Percentiles rank a stretch among this genome's conserved stretches.
Evolutionary conservation across 2,888 invertebrate genomes (phyloP).

Genomic region (Philereme transversata): DNA sequence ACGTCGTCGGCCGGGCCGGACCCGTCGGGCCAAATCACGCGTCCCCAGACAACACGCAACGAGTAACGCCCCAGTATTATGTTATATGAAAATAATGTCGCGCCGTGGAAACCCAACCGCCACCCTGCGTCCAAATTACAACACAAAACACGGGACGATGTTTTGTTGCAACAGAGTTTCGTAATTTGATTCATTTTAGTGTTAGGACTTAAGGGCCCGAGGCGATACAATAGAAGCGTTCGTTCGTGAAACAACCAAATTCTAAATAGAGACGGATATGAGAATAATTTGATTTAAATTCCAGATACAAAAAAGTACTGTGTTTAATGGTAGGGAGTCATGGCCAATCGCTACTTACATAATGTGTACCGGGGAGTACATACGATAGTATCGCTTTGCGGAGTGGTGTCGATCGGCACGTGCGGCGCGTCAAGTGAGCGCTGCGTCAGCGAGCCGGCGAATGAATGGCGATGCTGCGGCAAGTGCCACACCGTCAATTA

Average conservation of each 20-base stretch:
- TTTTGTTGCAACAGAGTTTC: slow-evolving; percentile 63
- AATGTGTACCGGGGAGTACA: slow-evolving; percentile 28
- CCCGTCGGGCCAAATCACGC: slow-evolving; percentile 62
- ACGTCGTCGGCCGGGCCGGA: slow-evolving; percentile 32
- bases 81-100: slow-evolving; percentile 79
- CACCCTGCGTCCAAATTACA: slow-evolving; percentile 59
- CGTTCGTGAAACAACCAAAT: slow-evolving; percentile 14
- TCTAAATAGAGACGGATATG: slow-evolving; percentile 9
- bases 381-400: slow-evolving; percentile 64
- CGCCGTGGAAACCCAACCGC: slow-evolving; percentile 61
- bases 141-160: slow-evolving; percentile 64
- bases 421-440: slow-evolving; percentile 67
- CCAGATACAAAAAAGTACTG: neutral
- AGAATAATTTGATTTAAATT: neutral
- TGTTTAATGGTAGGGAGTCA: neutral
- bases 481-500: slow-evolving; percentile 69
- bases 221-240: slow-evolving; percentile 16
- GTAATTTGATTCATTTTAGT: slow-evolving; percentile 71
- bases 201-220: slow-evolving; percentile 38
- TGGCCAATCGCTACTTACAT: slow-evolving; percentile 13
- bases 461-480: slow-evolving; percentile 56
- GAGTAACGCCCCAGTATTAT: slow-evolving; percentile 71
- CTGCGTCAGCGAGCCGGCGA: slow-evolving; percentile 61
- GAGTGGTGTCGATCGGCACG: slow-evolving; percentile 79
- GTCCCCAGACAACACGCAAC: slow-evolving; percentile 66